A percentile compares a stretch with the other conserved stretches of the same genome.
phyloP scores from a whole-genome alignment of 1,140 invertebrate species.

The Zaprionus kolodkinae region DNA sequence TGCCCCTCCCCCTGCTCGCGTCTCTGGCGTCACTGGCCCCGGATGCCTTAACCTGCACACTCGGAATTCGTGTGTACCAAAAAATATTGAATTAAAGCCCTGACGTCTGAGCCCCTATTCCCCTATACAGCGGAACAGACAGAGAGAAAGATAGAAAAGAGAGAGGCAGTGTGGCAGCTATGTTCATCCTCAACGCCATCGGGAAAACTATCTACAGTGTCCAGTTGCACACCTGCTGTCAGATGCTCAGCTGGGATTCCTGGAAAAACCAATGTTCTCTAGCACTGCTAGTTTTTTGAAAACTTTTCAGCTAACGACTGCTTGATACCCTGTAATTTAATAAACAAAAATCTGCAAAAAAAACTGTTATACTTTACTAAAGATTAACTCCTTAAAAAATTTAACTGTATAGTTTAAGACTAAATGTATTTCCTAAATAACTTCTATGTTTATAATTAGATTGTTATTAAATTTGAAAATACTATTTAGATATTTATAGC shows the following conservation, averaged over 20 bases:
- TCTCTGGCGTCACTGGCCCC: constrained; percentile 14
- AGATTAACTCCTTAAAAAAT: too few species aligned
- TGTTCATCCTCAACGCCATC: neutral
- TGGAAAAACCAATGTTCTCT: constrained; percentile 1
- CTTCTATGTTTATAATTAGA: too few species aligned
- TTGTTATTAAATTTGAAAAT: too few species aligned
- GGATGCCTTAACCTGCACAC: constrained; percentile 66
- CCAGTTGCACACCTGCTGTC: constrained; percentile 11
- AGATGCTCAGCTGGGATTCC: constrained; percentile 9
- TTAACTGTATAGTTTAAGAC: too few species aligned
- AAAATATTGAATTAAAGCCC: constrained; percentile 55
- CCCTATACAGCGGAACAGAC: neutral
- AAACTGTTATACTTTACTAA: too few species aligned
- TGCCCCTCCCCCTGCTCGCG: neutral
- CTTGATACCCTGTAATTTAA: neutral
- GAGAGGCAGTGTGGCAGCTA: neutral
- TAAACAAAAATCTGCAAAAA: neutral
- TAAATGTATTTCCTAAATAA: too few species aligned
- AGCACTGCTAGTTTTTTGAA: neutral
- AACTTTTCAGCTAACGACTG: neutral
- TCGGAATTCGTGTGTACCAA: constrained; percentile 66
- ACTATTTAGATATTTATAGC: too few species aligned
- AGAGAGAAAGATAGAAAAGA: neutral
- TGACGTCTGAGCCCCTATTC: neutral
- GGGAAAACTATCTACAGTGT: constrained; percentile 1